Percentiles rank a stretch among this genome's conserved stretches.
These are phyloP conservation scores for Pungitius pungitius DNA, from an alignment of 2,113 vertebrate species.

Conservation along the genomic window DNA sequence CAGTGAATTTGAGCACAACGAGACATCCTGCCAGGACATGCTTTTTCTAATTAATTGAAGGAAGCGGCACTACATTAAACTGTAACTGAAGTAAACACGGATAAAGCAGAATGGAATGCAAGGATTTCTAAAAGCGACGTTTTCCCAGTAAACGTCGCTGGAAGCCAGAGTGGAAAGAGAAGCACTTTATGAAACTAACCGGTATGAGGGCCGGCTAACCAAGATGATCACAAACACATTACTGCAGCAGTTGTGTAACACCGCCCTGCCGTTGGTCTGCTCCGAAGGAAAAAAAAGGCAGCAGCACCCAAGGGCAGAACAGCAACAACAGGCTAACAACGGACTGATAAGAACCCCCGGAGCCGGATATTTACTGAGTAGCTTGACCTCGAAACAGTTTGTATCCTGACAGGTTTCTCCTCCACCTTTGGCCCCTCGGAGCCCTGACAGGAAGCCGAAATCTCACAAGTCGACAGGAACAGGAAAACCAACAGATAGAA, in stretches of 20 bases:
- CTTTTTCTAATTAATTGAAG: background rate
- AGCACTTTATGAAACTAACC: background rate
- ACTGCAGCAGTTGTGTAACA: background rate
- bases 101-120: background rate
- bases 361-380: conserved; percentile 21
- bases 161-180: background rate
- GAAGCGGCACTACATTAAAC: background rate
- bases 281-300: background rate
- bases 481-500: conserved; percentile 62
- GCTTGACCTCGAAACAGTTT: conserved; percentile 23
- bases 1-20: background rate
- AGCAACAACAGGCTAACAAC: background rate
- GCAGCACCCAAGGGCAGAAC: background rate
- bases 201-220: conserved; percentile 3
- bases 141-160: background rate
- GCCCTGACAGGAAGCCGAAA: conserved; percentile 49
- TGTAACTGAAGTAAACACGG: background rate
- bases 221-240: background rate
- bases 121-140: too few species aligned
- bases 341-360: background rate
- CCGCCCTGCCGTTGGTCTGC: background rate
- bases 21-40: background rate
- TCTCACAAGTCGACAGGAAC: conserved; percentile 47
- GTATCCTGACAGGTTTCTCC: conserved; percentile 42
- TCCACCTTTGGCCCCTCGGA: conserved; percentile 44